Evolutionary conservation across 2,113 vertebrate species (phyloP).

Genomic region (Fulmarus glacialis): DNA sequence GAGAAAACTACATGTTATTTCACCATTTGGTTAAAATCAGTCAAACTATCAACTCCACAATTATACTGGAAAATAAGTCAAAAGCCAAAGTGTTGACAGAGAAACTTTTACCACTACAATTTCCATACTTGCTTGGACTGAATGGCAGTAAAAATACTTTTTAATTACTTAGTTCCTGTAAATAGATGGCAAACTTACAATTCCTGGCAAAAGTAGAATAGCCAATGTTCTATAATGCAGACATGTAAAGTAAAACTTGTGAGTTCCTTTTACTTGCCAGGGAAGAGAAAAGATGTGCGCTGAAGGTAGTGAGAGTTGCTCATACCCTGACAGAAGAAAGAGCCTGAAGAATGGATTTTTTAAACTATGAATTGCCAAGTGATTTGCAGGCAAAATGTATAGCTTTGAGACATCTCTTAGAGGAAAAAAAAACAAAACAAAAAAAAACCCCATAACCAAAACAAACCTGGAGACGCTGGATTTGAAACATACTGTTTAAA

Average conservation of each 20-base stretch:
- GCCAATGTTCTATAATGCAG: background rate
- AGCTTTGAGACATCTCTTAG: background rate
- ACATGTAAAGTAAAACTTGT: background rate
- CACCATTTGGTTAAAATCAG: background rate
- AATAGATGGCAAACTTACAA: background rate
- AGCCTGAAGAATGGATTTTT: background rate
- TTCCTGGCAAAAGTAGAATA: background rate
- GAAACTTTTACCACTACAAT: background rate
- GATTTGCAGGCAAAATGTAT: background rate
- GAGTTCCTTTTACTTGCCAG: background rate
- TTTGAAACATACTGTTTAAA: background rate
- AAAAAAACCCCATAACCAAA: too few species aligned
- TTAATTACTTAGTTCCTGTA: background rate
- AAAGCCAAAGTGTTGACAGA: background rate
- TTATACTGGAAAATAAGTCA: background rate
- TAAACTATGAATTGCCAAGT: background rate
- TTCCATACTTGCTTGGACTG: background rate
- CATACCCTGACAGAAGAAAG: background rate
- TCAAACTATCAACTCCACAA: background rate
- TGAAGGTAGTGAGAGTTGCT: background rate
- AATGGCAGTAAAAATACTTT: background rate
- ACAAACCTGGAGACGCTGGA: background rate
- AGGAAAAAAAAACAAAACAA: background rate
- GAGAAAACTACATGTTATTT: background rate
- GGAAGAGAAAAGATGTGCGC: background rate